Percentiles rank a stretch among this genome's conserved stretches.
These are phyloP conservation scores for Eleutherodactylus coqui DNA, from an alignment of 2,797 vertebrate species.

Conservation along the genomic window DNA sequence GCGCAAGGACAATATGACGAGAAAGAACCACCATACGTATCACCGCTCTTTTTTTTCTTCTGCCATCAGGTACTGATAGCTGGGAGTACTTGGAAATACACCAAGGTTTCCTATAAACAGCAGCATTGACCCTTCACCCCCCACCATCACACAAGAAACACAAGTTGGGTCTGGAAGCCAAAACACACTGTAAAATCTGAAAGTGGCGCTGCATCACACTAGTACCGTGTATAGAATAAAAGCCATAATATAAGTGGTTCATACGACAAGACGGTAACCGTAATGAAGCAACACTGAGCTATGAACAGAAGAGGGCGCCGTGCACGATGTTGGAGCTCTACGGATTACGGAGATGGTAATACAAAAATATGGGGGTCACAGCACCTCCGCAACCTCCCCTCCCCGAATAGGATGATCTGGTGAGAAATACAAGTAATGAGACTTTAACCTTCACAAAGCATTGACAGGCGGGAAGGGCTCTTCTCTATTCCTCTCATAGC, in stretches of 20 bases:
- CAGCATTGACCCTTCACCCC: no score
- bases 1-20: no score
- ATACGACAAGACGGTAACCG: neutral
- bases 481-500: neutral
- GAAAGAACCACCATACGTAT: neutral
- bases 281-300: neutral
- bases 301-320: neutral
- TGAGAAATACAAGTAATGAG: no score
- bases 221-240: neutral
- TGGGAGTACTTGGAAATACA: neutral
- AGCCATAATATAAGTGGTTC: neutral
- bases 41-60: neutral
- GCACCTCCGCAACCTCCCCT: no score
- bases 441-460: neutral
- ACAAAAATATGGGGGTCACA: no score
- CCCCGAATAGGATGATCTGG: no score
- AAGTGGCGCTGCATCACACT: neutral
- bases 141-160: neutral
- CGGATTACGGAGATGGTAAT: no score
- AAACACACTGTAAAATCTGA: neutral
- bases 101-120: neutral
- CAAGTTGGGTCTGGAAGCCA: neutral
- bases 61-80: neutral
- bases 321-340: no score
- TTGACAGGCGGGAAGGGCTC: neutral